Evolutionary conservation across 2,888 invertebrate genomes (phyloP).

Genomic region (Noctua pronuba): DNA sequence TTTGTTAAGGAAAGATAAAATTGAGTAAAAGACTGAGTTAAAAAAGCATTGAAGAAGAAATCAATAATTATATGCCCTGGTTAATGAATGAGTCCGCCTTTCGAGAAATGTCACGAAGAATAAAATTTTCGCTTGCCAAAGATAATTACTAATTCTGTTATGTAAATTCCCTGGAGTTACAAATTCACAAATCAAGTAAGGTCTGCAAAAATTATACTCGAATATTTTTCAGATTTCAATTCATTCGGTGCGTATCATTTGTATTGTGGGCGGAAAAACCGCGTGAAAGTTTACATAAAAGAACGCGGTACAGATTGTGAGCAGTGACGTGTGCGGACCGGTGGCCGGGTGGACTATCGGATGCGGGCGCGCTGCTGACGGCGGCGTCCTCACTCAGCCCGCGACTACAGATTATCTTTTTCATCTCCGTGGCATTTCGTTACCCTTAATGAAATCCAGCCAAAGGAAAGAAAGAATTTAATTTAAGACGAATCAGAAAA

Average conservation of each 20-base stretch:
- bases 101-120: constrained; percentile 13
- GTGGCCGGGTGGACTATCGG: constrained; percentile 33
- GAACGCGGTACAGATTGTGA: constrained; percentile 11
- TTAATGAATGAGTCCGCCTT: constrained; percentile 15
- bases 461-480: constrained; percentile 90
- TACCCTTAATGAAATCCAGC: constrained; percentile 89
- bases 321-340: constrained; percentile 4
- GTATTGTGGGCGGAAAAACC: constrained; percentile 10
- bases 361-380: constrained; percentile 49
- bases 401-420: constrained; percentile 84
- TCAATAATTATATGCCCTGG: constrained; percentile 10
- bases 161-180: constrained; percentile 33
- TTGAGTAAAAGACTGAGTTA: neutral
- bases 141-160: constrained; percentile 40
- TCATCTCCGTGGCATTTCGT: constrained; percentile 86
- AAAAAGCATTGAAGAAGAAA: constrained; percentile 1
- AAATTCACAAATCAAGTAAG: constrained; percentile 29
- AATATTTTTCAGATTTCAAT: constrained; percentile 19
- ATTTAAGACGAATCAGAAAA: constrained; percentile 90
- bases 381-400: constrained; percentile 37
- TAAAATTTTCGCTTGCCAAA: constrained; percentile 23
- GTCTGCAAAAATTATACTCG: constrained; percentile 5
- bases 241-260: constrained; percentile 20
- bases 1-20: constrained; percentile 1
- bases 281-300: constrained; percentile 12